A percentile compares a stretch with the other conserved stretches of the same genome.
Evolutionary conservation across 1,140 invertebrate species (phyloP).

Genomic region (Metaphire vulgaris): DNA sequence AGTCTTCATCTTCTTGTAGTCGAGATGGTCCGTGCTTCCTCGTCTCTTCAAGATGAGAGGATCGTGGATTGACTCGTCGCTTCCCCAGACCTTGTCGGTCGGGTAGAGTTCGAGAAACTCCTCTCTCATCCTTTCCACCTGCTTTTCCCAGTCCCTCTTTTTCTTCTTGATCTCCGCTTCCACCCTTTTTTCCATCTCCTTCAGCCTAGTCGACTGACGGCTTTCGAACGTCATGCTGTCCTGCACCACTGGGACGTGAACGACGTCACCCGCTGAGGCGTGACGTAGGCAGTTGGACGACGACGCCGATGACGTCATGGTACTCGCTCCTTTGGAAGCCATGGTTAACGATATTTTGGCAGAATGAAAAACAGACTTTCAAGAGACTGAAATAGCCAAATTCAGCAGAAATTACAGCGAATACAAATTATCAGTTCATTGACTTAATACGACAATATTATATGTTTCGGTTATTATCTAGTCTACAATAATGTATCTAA

Average conservation of each 20-base stretch:
- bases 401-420: too few relatives aligned
- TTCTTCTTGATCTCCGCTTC: slow-evolving; percentile 28
- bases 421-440: too few relatives aligned
- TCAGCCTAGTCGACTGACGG: slow-evolving; percentile 16
- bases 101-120: slow-evolving; percentile 31
- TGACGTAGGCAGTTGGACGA: background rate
- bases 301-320: background rate
- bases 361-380: too few relatives aligned
- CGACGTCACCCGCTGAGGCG: slow-evolving; percentile 1
- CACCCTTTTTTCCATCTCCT: slow-evolving; percentile 28
- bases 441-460: too few relatives aligned
- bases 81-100: slow-evolving; percentile 23
- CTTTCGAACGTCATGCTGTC: slow-evolving; percentile 27
- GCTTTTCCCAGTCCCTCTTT: slow-evolving; percentile 23
- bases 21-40: slow-evolving; percentile 27
- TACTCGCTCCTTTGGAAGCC: background rate
- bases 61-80: slow-evolving; percentile 25
- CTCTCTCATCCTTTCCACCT: slow-evolving; percentile 28
- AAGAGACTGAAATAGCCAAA: too few relatives aligned
- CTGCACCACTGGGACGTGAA: slow-evolving; percentile 21
- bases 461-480: too few relatives aligned
- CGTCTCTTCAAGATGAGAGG: slow-evolving; percentile 26
- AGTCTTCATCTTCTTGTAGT: slow-evolving; percentile 29
- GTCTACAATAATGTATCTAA: too few relatives aligned
- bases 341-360: background rate